Evolutionary conservation across 2,888 invertebrate species (phyloP).

Genomic region (Amaurobius ferox): DNA sequence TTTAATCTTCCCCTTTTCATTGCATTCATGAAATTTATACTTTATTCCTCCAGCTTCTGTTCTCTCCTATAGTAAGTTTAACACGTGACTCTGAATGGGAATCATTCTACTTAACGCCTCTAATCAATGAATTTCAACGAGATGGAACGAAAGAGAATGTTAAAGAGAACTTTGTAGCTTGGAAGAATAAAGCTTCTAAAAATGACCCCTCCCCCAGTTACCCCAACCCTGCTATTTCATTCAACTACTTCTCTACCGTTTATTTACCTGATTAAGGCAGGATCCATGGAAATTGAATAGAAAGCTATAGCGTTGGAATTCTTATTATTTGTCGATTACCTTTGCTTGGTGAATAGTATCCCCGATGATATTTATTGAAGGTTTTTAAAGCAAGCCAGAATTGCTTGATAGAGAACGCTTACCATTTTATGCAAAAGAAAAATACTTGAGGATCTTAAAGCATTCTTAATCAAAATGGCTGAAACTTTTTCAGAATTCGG

Average conservation of each 20-base stretch:
- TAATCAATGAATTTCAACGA: slow-evolving; percentile 32
- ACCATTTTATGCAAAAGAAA: no score
- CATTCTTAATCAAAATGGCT: no score
- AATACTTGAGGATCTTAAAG: no score
- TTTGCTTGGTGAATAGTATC: background rate
- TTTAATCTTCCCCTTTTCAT: no score
- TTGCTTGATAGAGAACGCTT: no score
- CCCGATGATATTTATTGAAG: background rate
- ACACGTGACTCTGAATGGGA: background rate
- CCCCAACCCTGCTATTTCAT: background rate
- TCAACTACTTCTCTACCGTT: slow-evolving; percentile 27
- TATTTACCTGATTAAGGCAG: slow-evolving; percentile 38
- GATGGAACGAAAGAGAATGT: background rate
- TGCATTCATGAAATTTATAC: no score
- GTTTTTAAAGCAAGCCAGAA: background rate
- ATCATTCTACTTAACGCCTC: slow-evolving; percentile 14
- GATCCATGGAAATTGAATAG: background rate
- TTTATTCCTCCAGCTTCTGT: no score
- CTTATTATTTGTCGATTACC: slow-evolving; percentile 15
- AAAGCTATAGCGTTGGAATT: slow-evolving; percentile 27
- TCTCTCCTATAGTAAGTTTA: no score
- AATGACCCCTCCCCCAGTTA: background rate
- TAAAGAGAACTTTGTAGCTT: background rate
- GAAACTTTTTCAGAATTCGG: no score
- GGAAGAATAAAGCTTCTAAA: background rate